Conservation (phyloP, 2,797 vertebrate species). For the Manis javanica region DNA sequence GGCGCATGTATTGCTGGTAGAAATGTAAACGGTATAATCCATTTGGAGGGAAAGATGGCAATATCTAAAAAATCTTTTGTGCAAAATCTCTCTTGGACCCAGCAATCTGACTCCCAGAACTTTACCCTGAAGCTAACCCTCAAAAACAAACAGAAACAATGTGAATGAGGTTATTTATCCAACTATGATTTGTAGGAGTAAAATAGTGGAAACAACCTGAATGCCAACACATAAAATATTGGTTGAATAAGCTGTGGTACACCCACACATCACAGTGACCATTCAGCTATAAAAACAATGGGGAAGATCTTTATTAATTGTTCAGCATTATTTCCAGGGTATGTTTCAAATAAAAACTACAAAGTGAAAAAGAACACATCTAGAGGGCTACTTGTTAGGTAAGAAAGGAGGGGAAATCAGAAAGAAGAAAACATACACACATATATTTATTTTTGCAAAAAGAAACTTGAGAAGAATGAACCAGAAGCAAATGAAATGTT, state of each 20-base stretch:
- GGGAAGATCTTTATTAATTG: neutral
- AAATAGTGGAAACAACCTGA: neutral
- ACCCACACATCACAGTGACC: neutral
- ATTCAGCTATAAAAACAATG: neutral
- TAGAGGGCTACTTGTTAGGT: neutral
- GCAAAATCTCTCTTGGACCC: neutral
- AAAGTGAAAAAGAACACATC: neutral
- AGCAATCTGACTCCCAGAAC: neutral
- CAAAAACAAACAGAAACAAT: neutral
- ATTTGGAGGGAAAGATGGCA: neutral
- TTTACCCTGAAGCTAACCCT: neutral
- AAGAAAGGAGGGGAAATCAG: neutral
- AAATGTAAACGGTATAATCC: neutral
- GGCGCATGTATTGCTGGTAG: neutral
- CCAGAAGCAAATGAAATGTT: neutral
- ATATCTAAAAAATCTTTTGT: neutral
- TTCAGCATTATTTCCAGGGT: constrained; percentile 22
- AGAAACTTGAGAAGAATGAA: neutral
- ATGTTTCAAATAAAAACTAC: constrained; percentile 10
- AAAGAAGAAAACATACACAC: neutral
- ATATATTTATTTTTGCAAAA: neutral
- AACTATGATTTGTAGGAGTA: neutral
- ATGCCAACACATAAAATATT: neutral
- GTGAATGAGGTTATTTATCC: neutral
- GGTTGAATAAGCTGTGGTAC: neutral